Conservation (phyloP, 2,797 vertebrate genomes). For the Tamandua tetradactyla region DNA sequence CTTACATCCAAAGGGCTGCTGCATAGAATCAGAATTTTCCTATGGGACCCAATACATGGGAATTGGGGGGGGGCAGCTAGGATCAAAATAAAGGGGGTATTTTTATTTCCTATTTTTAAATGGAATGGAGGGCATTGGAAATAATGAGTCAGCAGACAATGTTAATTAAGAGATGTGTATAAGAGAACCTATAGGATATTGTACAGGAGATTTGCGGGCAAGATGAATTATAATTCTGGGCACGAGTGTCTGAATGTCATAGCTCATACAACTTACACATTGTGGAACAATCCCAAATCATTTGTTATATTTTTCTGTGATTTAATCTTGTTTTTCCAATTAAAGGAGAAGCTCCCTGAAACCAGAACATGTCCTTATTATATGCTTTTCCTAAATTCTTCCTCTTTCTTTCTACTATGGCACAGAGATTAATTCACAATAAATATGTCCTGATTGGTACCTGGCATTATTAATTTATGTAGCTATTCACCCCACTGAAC, state of each 20-base stretch:
- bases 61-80: neutral
- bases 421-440: neutral
- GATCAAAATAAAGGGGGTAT: fast-evolving
- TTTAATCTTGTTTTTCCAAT: neutral
- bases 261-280: fast-evolving
- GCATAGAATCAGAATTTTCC: neutral
- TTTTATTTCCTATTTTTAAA: neutral
- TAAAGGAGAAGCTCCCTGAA: neutral
- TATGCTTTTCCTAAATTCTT: neutral
- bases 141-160: neutral
- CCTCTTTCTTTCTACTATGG: neutral
- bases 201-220: neutral
- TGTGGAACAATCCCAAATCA: neutral
- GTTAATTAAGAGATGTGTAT: neutral
- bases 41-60: fast-evolving
- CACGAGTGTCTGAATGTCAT: too few species aligned
- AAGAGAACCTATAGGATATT: fast-evolving
- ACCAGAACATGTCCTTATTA: neutral
- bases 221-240: too few species aligned
- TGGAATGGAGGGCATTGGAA: neutral
- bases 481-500: neutral
- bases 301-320: neutral
- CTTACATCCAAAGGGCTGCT: neutral
- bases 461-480: neutral
- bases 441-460: neutral